Percentiles rank a stretch among this genome's conserved stretches.
Conservation (phyloP, 2,113 vertebrate species). For the Hystrix cristata region DNA sequence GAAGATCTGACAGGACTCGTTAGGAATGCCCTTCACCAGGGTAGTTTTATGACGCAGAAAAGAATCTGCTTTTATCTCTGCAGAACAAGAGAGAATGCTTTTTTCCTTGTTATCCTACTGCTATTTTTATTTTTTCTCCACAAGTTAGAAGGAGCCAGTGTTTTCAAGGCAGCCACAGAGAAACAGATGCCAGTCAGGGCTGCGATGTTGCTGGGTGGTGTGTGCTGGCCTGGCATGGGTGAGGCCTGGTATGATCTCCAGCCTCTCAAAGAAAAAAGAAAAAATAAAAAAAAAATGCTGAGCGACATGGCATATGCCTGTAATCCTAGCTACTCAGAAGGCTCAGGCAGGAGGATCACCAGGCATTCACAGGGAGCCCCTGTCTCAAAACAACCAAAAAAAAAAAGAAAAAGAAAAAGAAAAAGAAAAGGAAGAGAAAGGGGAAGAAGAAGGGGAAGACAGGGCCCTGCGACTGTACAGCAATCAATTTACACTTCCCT, state of each 20-base stretch:
- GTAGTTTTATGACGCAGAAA: not conserved
- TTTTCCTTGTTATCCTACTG: not conserved
- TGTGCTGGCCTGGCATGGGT: no score
- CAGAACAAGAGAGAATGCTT: not conserved
- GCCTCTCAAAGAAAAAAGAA: not conserved
- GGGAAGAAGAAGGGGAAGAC: no score
- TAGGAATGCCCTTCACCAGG: constrained; percentile 23
- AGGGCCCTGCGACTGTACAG: no score
- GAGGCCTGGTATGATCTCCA: not conserved
- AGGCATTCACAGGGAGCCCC: not conserved
- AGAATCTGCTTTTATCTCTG: constrained; percentile 16
- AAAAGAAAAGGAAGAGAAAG: not conserved
- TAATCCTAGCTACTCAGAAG: not conserved
- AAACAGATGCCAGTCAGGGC: not conserved
- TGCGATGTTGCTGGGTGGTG: not conserved
- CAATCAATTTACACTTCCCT: no score
- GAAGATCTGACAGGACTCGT: constrained; percentile 56
- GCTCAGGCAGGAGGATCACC: no score
- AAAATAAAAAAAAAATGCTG: not conserved
- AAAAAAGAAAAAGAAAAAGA: not conserved
- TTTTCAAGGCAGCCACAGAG: not conserved
- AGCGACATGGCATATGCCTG: not conserved
- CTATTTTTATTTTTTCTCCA: not conserved
- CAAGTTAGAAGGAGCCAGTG: not conserved
- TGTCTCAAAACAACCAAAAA: not conserved